Percentiles rank a stretch among this genome's conserved stretches.
These are phyloP conservation scores for Lathamus discolor DNA, from an alignment of 2,113 vertebrate genomes.

Conservation along the genomic window DNA sequence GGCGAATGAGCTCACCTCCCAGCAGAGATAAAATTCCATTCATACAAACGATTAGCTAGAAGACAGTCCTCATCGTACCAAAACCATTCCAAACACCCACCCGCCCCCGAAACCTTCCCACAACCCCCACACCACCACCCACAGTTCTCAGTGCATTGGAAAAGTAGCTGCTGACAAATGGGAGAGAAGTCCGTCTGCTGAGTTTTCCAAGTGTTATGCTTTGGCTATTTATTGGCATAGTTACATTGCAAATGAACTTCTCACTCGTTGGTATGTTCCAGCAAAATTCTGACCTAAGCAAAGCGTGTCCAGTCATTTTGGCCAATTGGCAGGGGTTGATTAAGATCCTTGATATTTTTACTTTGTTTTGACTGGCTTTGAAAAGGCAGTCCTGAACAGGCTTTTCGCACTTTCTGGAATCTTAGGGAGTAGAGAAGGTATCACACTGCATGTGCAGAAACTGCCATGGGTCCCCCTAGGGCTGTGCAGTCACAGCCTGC, in stretches of 20 bases:
- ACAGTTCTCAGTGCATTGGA: not conserved
- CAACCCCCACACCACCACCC: not conserved
- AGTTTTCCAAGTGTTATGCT: conserved; percentile 40
- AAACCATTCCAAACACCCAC: not conserved
- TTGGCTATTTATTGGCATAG: conserved; percentile 32
- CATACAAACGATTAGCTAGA: conserved; percentile 40
- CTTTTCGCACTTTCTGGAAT: conserved; percentile 17
- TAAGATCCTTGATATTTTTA: conserved; percentile 37
- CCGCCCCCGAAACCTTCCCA: not conserved
- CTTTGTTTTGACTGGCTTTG: conserved; percentile 62
- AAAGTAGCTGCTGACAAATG: conserved; percentile 14
- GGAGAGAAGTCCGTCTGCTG: not conserved
- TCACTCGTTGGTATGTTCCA: not conserved
- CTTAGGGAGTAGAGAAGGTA: not conserved
- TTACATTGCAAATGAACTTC: conserved; percentile 19
- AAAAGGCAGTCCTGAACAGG: conserved; percentile 11
- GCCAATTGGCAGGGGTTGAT: conserved; percentile 4
- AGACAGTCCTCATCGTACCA: conserved; percentile 20
- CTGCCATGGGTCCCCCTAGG: not conserved
- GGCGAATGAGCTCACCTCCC: conserved; percentile 49
- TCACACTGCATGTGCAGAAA: not conserved
- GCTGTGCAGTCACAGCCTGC: not conserved
- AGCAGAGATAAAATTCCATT: conserved; percentile 65
- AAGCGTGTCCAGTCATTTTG: not conserved
- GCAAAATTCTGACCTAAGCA: conserved; percentile 26